Evolutionary conservation across 1,140 invertebrate genomes (phyloP).

Genomic region (Drosophila pandora): DNA sequence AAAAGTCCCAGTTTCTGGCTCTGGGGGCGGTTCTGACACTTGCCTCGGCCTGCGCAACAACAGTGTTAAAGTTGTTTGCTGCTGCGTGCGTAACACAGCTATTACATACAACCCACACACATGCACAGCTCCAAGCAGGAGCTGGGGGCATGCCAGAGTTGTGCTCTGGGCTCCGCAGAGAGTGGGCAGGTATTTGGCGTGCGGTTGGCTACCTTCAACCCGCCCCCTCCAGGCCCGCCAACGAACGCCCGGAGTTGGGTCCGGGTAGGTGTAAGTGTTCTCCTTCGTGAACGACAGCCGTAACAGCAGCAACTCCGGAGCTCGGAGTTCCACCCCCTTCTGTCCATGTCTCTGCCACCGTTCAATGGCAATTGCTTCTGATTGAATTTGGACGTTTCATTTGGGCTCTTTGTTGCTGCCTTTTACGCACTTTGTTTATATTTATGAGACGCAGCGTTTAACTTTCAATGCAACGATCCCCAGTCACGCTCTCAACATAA

Average conservation of each 20-base stretch:
- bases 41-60: conserved; percentile 64
- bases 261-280: conserved; percentile 30
- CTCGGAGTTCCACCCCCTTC: background rate
- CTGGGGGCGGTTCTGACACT: conserved; percentile 78
- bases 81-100: conserved; percentile 71
- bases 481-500: conserved; percentile 49
- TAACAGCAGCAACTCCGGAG: conserved; percentile 1
- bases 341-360: background rate
- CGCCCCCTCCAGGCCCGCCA: background rate
- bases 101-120: conserved; percentile 20
- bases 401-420: conserved; percentile 15
- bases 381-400: conserved; percentile 41
- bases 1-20: conserved; percentile 73
- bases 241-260: conserved; percentile 1
- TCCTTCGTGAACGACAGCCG: conserved; percentile 13
- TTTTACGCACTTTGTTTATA: conserved; percentile 28
- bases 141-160: background rate
- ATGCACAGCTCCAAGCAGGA: conserved; percentile 8
- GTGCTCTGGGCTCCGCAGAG: conserved; percentile 10
- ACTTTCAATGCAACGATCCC: conserved; percentile 44
- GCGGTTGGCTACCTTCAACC: conserved; percentile 49
- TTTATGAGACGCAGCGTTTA: conserved; percentile 34
- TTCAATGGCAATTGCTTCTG: conserved; percentile 9
- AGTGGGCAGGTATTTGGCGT: conserved; percentile 26
- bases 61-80: conserved; percentile 75